phyloP scores from a whole-genome alignment of 2,797 vertebrate species.

The Psittacula derbiana region DNA sequence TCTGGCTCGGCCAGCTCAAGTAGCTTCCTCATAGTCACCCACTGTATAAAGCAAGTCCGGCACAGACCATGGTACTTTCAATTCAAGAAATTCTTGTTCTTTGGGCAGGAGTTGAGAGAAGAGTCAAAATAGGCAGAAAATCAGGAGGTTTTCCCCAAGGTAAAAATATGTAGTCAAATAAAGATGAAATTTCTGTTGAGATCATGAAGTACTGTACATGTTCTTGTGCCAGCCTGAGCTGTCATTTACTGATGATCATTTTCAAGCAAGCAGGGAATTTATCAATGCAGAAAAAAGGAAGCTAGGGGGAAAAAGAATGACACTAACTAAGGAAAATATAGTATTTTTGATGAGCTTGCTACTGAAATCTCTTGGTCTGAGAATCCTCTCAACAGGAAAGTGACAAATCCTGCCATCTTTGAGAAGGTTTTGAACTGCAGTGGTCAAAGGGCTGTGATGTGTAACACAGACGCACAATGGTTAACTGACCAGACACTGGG shows the following conservation, averaged over 20 bases:
- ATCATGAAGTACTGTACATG: background rate
- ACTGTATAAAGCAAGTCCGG: fast-evolving
- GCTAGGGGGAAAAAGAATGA: background rate
- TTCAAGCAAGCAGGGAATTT: background rate
- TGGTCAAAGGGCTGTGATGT: background rate
- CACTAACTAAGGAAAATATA: background rate
- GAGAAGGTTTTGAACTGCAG: background rate
- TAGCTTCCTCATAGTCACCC: background rate
- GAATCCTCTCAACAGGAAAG: background rate
- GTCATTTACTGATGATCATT: too few species aligned
- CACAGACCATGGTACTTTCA: too few species aligned
- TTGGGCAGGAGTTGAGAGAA: background rate
- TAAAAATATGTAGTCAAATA: background rate
- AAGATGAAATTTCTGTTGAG: background rate
- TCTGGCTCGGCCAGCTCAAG: background rate
- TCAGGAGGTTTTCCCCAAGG: fast-evolving
- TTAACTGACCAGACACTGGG: background rate
- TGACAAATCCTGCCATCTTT: background rate
- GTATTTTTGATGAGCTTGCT: background rate
- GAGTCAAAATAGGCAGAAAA: background rate
- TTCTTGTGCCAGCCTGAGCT: background rate
- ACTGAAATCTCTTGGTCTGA: background rate
- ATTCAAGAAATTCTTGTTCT: background rate
- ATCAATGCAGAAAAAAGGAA: background rate
- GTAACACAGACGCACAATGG: background rate